Conservation (phyloP, 2,113 vertebrate genomes). For the Caranx ignobilis region DNA sequence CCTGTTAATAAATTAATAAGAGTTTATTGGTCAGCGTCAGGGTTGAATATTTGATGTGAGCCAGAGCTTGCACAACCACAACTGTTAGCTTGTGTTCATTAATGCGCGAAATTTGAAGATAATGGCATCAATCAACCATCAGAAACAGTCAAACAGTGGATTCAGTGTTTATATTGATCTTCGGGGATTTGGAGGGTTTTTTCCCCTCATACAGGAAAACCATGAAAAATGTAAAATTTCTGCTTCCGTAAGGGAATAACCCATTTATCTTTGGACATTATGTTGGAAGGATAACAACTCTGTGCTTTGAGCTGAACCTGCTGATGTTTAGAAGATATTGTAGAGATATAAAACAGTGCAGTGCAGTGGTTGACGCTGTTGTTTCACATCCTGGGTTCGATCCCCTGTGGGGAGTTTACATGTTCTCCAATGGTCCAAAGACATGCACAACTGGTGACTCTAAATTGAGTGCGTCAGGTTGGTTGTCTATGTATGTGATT, state of each 20-base stretch:
- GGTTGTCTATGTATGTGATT: too few relatives aligned
- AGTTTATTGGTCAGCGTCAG: conserved; percentile 2
- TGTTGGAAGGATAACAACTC: background rate
- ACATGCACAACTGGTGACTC: too few relatives aligned
- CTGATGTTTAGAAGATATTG: too few relatives aligned
- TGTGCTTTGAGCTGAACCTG: too few relatives aligned
- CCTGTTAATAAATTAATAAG: background rate
- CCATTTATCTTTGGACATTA: too few relatives aligned
- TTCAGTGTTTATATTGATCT: background rate
- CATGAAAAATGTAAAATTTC: background rate
- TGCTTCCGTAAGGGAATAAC: background rate
- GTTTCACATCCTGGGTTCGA: too few relatives aligned
- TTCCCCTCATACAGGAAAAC: background rate
- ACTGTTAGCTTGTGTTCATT: background rate
- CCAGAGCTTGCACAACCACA: background rate
- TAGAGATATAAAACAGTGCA: too few relatives aligned
- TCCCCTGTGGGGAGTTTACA: too few relatives aligned
- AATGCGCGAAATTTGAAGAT: background rate
- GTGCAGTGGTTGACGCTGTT: too few relatives aligned
- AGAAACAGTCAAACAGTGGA: background rate
- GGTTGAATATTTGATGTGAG: background rate
- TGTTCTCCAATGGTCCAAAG: too few relatives aligned
- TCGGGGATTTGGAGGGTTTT: background rate
- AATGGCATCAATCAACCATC: background rate
- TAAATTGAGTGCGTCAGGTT: too few relatives aligned